phyloP scores from a whole-genome alignment of 2,888 invertebrate genomes.

The Caenorhabditis macrosperma region DNA sequence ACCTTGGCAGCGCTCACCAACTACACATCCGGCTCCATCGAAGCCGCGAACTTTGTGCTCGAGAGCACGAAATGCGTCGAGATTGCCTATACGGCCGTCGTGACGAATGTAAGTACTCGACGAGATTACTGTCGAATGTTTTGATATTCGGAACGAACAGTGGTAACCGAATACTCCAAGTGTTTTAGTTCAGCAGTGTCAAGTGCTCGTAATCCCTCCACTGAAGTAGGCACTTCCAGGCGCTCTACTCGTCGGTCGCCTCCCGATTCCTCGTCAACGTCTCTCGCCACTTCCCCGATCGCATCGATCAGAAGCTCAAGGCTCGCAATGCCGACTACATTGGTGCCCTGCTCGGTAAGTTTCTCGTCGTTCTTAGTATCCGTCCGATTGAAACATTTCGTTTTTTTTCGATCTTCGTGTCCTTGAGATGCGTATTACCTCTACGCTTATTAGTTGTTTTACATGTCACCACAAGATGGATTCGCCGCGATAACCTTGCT shows the following conservation, averaged over 20 bases:
- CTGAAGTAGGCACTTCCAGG: slow-evolving; percentile 46
- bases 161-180: slow-evolving; percentile 40
- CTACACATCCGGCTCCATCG: slow-evolving; percentile 67
- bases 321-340: slow-evolving; percentile 52
- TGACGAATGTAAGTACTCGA: slow-evolving; percentile 38
- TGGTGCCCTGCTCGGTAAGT: slow-evolving; percentile 55
- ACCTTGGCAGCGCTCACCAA: slow-evolving; percentile 70
- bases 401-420: slow-evolving; percentile 9
- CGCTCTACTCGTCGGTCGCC: slow-evolving; percentile 58
- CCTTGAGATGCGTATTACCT: slow-evolving; percentile 20
- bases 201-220: slow-evolving; percentile 26
- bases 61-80: slow-evolving; percentile 48
- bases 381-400: background rate
- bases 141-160: background rate
- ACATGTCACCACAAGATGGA: slow-evolving; percentile 17
- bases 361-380: background rate
- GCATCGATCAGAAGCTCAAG: slow-evolving; percentile 53
- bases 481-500: slow-evolving; percentile 26
- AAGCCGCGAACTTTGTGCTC: slow-evolving; percentile 64
- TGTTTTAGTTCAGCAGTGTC: no score
- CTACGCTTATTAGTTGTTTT: slow-evolving; percentile 33
- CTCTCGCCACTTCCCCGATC: slow-evolving; percentile 66
- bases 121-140: background rate
- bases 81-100: slow-evolving; percentile 50
- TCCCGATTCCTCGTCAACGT: slow-evolving; percentile 68